phyloP scores from a whole-genome alignment of 2,113 vertebrate species.

The Grus americana region DNA sequence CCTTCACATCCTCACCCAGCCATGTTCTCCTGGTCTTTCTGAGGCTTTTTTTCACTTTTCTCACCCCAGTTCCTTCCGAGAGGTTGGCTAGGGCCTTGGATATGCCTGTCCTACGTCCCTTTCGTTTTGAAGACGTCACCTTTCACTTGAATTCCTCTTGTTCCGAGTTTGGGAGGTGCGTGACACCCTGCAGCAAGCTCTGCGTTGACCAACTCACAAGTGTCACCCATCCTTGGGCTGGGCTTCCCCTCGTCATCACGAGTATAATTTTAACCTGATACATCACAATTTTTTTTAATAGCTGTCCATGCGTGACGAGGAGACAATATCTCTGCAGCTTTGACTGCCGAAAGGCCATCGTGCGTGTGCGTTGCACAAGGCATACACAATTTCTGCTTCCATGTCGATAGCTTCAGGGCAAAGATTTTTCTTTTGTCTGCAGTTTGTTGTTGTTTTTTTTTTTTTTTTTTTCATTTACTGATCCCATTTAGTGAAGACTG shows the following conservation, averaged over 20 bases:
- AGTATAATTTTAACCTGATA: background rate
- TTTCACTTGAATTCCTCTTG: background rate
- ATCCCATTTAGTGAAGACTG: background rate
- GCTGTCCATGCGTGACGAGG: background rate
- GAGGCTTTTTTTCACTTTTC: background rate
- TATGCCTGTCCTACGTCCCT: background rate
- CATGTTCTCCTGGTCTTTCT: background rate
- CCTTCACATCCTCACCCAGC: background rate
- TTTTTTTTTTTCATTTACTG: background rate
- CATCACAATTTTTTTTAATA: background rate
- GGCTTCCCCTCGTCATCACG: accelerated
- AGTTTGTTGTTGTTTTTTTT: background rate
- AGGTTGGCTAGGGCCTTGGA: background rate
- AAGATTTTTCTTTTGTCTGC: background rate
- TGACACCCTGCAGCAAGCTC: background rate
- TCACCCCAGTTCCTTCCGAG: background rate
- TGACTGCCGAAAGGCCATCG: background rate
- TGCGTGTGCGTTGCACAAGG: background rate
- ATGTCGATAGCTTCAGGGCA: background rate
- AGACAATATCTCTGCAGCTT: background rate
- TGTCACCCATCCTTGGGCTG: background rate
- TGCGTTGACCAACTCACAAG: accelerated
- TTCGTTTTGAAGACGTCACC: background rate
- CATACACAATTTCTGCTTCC: background rate
- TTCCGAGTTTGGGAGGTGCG: background rate